Conservation (phyloP, 1,140 invertebrate species). For the Caenorhabditis tropicalis region DNA sequence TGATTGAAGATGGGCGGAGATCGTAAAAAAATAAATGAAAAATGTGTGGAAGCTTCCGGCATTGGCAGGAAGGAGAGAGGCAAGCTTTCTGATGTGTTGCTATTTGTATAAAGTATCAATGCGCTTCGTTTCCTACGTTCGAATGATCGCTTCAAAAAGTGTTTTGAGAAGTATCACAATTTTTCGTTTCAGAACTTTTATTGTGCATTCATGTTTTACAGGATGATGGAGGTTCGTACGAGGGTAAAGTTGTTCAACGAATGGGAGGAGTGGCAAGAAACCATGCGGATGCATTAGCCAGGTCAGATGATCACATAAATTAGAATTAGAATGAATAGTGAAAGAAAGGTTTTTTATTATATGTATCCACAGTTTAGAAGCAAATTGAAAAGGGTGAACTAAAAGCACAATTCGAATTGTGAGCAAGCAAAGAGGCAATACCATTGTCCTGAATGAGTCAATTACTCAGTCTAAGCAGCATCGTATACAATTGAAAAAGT, state of each 20-base stretch:
- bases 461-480: no score
- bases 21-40: not conserved
- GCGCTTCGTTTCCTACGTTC: not conserved
- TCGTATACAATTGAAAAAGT: no score
- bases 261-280: constrained; percentile 89
- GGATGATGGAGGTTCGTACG: constrained; percentile 82
- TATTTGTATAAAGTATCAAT: constrained; percentile 39
- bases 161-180: not conserved
- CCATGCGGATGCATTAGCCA: constrained; percentile 83
- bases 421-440: no score
- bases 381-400: no score
- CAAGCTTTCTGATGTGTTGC: constrained; percentile 9
- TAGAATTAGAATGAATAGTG: not conserved
- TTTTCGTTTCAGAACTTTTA: not conserved
- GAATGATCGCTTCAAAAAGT: not conserved
- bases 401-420: no score
- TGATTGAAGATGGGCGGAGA: not conserved
- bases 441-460: no score
- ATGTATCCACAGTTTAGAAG: no score
- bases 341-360: not conserved
- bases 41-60: constrained; percentile 41
- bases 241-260: constrained; percentile 76
- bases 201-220: constrained; percentile 68
- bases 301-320: constrained; percentile 63
- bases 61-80: not conserved